Evolutionary conservation across 2,797 vertebrate genomes (phyloP).

Genomic region (Eulemur albifrons): DNA sequence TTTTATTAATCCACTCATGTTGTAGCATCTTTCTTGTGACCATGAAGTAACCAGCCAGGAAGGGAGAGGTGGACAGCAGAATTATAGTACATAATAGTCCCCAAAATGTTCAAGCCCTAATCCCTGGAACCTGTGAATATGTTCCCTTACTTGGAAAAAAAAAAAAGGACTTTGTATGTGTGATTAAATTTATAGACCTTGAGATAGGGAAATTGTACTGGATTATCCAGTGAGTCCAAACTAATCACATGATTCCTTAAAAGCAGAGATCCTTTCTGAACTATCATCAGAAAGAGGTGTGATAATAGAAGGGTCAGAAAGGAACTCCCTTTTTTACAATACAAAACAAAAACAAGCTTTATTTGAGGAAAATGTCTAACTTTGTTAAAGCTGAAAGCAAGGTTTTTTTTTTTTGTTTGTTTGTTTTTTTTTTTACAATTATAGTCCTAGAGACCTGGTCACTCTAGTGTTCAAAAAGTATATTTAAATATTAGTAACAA

Average conservation of each 20-base stretch:
- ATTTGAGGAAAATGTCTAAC: slow-evolving; percentile 74
- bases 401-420: neutral
- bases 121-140: neutral
- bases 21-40: neutral
- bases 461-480: neutral
- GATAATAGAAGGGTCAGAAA: neutral
- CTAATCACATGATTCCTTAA: neutral
- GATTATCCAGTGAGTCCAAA: neutral
- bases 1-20: too few relatives aligned
- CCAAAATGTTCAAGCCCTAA: neutral
- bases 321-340: neutral
- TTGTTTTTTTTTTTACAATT: slow-evolving; percentile 24
- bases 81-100: neutral
- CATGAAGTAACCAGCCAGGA: neutral
- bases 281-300: neutral
- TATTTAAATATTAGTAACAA: neutral
- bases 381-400: neutral
- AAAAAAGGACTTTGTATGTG: neutral
- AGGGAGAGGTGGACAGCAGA: neutral
- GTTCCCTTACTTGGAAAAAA: neutral
- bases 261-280: neutral
- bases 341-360: slow-evolving; percentile 43
- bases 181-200: neutral
- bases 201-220: neutral
- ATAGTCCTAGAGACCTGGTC: neutral